Evolutionary conservation across 2,888 invertebrate genomes (phyloP), one percentile per base, ranked within the genome.

Genomic region (Lucinisca nassula): DNA sequence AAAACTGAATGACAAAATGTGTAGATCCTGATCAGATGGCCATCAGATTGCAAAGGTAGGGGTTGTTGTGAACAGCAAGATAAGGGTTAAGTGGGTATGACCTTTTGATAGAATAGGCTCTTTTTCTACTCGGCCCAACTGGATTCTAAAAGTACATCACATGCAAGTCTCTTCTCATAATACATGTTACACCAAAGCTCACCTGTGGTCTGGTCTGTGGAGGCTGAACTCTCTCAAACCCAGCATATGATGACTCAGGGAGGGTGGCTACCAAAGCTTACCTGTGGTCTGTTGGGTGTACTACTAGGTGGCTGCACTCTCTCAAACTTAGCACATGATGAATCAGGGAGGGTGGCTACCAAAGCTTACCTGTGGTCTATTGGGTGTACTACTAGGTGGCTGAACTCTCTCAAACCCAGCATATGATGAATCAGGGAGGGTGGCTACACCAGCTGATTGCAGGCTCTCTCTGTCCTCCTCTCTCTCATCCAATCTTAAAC

Each of bases 221-320:
- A 24, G 93, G 92, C 35, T 91, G 91, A 35, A 91, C 90, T 83
- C 90, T 90, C 72, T 91, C 92, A 91, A 94, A 94, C 10, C 93
- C 92, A 45, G 94, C 92, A 82, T 93, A 94, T 0, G 94, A 93
- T 2, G 94, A 94, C 51, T 93, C 94, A 24, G 94, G 93, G 27
- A 93, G 85, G 8, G 93, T 92, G 45, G 93, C 93, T 24, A 93
- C 37, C 0, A 40, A 40, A 10, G 40, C 14, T 58, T 90, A 92
- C 93, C 88, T 88, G 88, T 30, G 87, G 91, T 88, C 90, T 93
- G 67, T 91, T 93, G 12, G 94, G 94, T 6, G 94, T 94, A 78
- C 94, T 94, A 40, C 93, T 92, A 14, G 93, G 92, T 30, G 93
- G 92, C 35, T 91, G 91, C 30, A 91, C 90, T 83, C 90, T 90